phyloP scores from a whole-genome alignment of 2,888 invertebrate species.

The Thelaira solivaga region DNA sequence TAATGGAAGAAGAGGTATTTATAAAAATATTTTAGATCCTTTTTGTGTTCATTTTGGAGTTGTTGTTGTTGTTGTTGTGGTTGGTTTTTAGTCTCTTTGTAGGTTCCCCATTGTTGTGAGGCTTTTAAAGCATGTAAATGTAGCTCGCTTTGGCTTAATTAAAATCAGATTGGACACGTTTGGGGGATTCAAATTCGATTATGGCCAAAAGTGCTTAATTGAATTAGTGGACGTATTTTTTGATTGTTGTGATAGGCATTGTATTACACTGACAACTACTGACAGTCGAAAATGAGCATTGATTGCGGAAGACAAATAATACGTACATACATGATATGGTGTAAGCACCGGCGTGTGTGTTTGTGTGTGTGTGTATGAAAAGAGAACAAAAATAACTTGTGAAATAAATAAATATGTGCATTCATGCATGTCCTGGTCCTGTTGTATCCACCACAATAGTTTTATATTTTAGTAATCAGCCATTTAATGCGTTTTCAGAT shows the following conservation, averaged over 20 bases:
- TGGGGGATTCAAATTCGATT: conserved; percentile 61
- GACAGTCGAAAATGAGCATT: conserved; percentile 60
- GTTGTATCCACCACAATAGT: conserved; percentile 1
- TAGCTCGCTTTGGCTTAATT: conserved; percentile 62
- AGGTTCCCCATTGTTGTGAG: conserved; percentile 4
- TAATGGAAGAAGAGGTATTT: conserved; percentile 41
- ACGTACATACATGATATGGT: neutral
- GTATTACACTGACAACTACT: conserved; percentile 58
- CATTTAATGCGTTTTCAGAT: conserved; percentile 4
- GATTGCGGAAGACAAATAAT: conserved; percentile 54
- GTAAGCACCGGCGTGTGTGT: neutral
- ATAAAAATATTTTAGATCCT: conserved; percentile 40
- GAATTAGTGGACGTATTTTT: conserved; percentile 72
- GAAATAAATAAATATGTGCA: no score
- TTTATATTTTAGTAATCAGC: conserved; percentile 33
- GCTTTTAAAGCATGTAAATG: conserved; percentile 20
- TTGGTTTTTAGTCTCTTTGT: neutral
- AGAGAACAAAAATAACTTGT: no score
- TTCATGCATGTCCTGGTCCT: conserved; percentile 32
- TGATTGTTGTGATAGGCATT: conserved; percentile 73
- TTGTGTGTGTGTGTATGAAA: neutral
- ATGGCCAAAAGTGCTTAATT: conserved; percentile 68
- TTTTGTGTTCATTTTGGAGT: no score
- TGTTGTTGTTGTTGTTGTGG: neutral
- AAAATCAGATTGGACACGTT: conserved; percentile 65